phyloP scores from a whole-genome alignment of 2,888 invertebrate genomes.

The Adelphocoris suturalis region DNA sequence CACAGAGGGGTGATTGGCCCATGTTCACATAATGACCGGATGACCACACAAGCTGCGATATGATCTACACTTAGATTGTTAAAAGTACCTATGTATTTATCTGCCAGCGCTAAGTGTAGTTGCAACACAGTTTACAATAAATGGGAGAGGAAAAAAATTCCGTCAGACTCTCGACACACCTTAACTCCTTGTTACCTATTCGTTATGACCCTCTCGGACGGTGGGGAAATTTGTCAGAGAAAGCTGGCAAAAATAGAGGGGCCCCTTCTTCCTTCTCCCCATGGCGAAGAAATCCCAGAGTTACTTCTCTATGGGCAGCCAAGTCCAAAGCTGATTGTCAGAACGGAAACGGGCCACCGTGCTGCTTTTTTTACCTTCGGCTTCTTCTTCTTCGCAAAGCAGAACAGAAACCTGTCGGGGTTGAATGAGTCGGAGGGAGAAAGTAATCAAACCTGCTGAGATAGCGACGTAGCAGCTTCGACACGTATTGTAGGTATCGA shows the following conservation, averaged over 20 bases:
- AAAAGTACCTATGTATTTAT: too few species aligned
- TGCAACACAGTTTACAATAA: too few species aligned
- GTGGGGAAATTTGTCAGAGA: constrained; percentile 13
- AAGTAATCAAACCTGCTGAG: constrained; percentile 63
- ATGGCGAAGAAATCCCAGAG: constrained; percentile 1
- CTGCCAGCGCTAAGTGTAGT: too few species aligned
- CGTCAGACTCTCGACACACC: not conserved
- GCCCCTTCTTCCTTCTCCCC: not conserved
- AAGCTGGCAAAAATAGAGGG: constrained; percentile 28
- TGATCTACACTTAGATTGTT: too few species aligned
- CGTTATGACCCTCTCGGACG: constrained; percentile 16
- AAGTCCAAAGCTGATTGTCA: constrained; percentile 13
- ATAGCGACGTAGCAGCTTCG: not conserved
- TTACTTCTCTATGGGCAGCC: constrained; percentile 30
- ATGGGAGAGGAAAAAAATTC: too few species aligned
- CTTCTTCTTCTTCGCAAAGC: constrained; percentile 43
- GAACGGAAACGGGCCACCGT: constrained; percentile 38
- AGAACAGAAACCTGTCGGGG: constrained; percentile 57
- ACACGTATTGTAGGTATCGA: constrained; percentile 18
- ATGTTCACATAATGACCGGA: too few species aligned
- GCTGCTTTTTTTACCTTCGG: constrained; percentile 18
- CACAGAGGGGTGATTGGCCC: too few species aligned
- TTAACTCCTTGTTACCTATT: not conserved
- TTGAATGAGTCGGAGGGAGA: constrained; percentile 65
- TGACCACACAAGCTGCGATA: too few species aligned